Evolutionary conservation across 1,140 invertebrate species (phyloP).

Genomic region (Ceratoteleas bidentatus): DNA sequence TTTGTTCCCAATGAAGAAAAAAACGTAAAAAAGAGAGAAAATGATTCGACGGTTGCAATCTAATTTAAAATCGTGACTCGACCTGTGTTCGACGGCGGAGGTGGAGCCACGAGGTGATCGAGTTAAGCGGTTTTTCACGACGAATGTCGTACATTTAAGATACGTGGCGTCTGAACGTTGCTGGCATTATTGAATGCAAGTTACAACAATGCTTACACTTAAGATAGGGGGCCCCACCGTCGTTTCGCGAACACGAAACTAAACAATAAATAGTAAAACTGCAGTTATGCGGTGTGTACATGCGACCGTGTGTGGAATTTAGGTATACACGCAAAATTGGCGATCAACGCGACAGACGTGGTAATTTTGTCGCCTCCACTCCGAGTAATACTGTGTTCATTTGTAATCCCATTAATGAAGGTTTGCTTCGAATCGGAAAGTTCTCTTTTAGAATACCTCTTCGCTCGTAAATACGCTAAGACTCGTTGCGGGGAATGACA

Average conservation of each 20-base stretch:
- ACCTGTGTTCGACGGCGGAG: conserved; percentile 13
- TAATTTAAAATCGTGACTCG: conserved; percentile 14
- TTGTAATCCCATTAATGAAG: too few species aligned
- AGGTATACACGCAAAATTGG: conserved; percentile 54
- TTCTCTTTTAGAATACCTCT: too few species aligned
- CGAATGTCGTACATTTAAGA: too few species aligned
- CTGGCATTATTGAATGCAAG: too few species aligned
- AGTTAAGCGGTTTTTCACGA: too few species aligned
- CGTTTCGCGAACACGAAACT: conserved; percentile 3
- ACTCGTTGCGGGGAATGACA: too few species aligned
- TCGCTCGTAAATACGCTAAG: too few species aligned
- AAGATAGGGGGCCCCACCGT: too few species aligned
- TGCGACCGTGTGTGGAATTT: conserved; percentile 12
- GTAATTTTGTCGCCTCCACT: conserved; percentile 4
- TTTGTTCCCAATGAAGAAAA: background rate
- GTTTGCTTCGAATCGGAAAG: too few species aligned
- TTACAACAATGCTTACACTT: too few species aligned
- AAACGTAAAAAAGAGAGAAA: background rate
- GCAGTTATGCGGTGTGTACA: conserved; percentile 5
- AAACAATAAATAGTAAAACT: conserved; percentile 41
- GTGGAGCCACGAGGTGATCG: too few species aligned
- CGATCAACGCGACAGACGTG: conserved; percentile 50
- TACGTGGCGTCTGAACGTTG: too few species aligned
- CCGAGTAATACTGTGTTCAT: conserved; percentile 12
- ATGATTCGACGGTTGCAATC: background rate